Base-by-base conservation (phyloP, 2,888 invertebrate genomes). In the Thereva nobilitata region DNA sequence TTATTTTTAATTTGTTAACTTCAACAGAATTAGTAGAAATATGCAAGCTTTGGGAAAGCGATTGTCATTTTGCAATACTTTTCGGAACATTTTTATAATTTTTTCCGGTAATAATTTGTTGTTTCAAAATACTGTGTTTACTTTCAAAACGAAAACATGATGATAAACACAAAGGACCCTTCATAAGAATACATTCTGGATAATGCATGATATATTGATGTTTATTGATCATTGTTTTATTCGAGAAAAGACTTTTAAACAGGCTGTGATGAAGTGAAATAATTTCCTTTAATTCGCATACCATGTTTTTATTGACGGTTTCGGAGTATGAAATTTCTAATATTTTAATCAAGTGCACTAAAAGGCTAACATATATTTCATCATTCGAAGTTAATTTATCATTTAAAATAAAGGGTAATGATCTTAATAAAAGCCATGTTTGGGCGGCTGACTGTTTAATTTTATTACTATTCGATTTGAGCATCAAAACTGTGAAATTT, bases 31-130 rank as follows among this genome's bases (percentile, higher is more conserved):
- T 7, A 8, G 9, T 44, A 2, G 12, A 6, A 34, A 64, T 64
- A 53, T 64, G 54, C 12, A 34, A 53, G 44, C 42, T 66, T 49
- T 66, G 66, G 4, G 12, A 12, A 5, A 56, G 44, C 41, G 23
- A n/a, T 57, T 66, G 66, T 40, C 56, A 9, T 40, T 66, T 66
- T 3, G 42, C 56, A 5, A 64, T 47, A 54, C 64, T 64, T 34
- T 52, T 66, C 40, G 57, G 66, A 23, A 66, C 10, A 44, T 66
- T 66, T 49, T 66, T 66, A 57, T 50, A 66, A 52, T 59, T 59
- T 5, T 41, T 41, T n/a, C 44, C 40, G 8, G 4, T 35, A 38
- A 64, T 47, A 37, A 64, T 47, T 55, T 64, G 64, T 12, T 40
- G 42, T 12, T 64, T 64, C 10, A 64, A 54, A 7, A n/a, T 6